Evolutionary conservation across 2,113 vertebrate species (phyloP).

Genomic region (Sander vitreus): DNA sequence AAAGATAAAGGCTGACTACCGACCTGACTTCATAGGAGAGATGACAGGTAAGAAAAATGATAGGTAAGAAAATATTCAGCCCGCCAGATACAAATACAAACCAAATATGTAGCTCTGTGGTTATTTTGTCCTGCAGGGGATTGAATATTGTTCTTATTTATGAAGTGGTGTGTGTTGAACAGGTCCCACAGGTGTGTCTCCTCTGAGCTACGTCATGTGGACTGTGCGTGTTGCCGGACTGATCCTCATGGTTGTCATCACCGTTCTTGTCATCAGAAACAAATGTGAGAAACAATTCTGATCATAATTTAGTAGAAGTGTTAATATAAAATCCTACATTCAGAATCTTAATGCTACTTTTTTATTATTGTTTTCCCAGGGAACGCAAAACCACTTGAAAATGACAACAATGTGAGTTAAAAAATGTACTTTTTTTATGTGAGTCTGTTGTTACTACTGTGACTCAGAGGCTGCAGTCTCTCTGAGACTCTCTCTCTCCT

Average conservation of each 20-base stretch:
- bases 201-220: neutral
- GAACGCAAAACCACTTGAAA: neutral
- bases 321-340: neutral
- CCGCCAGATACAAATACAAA: neutral
- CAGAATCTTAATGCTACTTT: neutral
- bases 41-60: too few relatives aligned
- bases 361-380: neutral
- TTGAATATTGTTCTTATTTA: too few relatives aligned
- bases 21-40: slow-evolving; percentile 1
- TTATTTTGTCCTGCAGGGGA: too few relatives aligned
- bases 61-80: neutral
- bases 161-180: neutral
- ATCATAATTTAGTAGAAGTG: neutral
- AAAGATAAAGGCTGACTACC: slow-evolving; percentile 14
- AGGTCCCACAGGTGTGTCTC: neutral
- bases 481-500: too few relatives aligned
- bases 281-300: neutral
- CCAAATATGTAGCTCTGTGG: too few relatives aligned
- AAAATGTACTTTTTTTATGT: neutral
- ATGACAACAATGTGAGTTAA: neutral
- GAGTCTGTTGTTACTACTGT: neutral
- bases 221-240: neutral
- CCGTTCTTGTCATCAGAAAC: neutral
- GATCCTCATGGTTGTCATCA: neutral
- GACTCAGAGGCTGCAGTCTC: neutral